Percentiles rank a stretch among this genome's conserved stretches.
These are phyloP conservation scores for Lapara coniferarum DNA, from an alignment of 2,888 invertebrate genomes.

Conservation along the genomic window DNA sequence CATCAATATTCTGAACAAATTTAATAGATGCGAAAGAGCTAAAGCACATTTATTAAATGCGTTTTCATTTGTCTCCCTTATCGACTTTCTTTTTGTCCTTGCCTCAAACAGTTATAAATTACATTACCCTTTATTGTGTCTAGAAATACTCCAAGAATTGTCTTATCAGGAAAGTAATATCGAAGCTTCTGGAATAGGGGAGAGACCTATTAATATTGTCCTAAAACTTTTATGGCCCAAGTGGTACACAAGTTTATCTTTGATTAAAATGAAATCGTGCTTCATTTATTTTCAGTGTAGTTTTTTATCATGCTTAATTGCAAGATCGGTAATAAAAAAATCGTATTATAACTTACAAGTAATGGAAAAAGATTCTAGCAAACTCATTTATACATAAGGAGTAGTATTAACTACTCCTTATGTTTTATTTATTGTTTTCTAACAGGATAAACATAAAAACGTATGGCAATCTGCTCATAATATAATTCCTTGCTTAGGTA, in stretches of 20 bases:
- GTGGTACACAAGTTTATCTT: not conserved
- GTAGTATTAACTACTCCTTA: too few relatives aligned
- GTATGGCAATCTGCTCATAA: too few relatives aligned
- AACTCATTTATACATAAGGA: too few relatives aligned
- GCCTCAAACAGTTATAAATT: slow-evolving; percentile 16
- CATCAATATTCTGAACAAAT: too few relatives aligned
- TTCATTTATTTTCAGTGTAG: not conserved
- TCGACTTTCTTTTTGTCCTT: slow-evolving; percentile 8
- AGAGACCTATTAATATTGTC: slow-evolving; percentile 3
- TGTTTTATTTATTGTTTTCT: too few relatives aligned
- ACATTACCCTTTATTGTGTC: slow-evolving; percentile 12
- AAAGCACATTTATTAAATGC: slow-evolving; percentile 3
- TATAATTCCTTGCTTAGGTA: too few relatives aligned
- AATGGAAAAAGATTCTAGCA: too few relatives aligned
- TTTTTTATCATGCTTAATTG: not conserved
- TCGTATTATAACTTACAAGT: too few relatives aligned
- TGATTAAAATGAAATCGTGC: too few relatives aligned
- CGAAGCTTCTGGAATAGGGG: slow-evolving; percentile 1
- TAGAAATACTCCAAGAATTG: not conserved
- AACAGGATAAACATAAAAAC: too few relatives aligned
- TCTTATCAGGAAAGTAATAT: slow-evolving; percentile 14
- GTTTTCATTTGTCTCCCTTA: slow-evolving; percentile 14
- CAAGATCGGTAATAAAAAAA: too few relatives aligned
- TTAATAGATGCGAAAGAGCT: not conserved
- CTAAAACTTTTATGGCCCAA: not conserved